Conservation (phyloP, 53 echinoderm and acorn worm genomes). For the Echinarachnius parma region DNA sequence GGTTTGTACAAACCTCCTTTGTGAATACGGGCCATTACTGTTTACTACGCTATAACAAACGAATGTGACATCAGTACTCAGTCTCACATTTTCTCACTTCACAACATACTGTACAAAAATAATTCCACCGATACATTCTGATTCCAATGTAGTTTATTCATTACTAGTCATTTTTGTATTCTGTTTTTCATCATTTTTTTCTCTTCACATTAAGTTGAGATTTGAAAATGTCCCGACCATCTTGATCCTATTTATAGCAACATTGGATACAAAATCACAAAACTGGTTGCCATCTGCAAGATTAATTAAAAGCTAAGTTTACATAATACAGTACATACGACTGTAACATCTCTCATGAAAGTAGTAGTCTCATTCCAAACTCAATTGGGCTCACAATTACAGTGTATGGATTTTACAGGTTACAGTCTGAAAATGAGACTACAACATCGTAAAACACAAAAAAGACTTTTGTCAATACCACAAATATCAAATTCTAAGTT, state of each 20-base stretch:
- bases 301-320: conserved; percentile 50
- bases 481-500: conserved; percentile 49
- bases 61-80: no score
- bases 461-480: conserved; percentile 34
- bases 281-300: conserved; percentile 49
- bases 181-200: conserved; percentile 17
- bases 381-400: conserved; percentile 46
- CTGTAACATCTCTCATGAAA: conserved; percentile 35
- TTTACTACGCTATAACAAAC: no score
- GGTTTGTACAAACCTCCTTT: no score
- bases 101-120: no score
- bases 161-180: conserved; percentile 41
- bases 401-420: conserved; percentile 44
- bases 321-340: conserved; percentile 48
- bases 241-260: conserved; percentile 39
- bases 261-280: conserved; percentile 53
- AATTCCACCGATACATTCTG: conserved; percentile 7
- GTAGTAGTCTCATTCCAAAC: conserved; percentile 30
- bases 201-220: conserved; percentile 28
- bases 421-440: conserved; percentile 50
- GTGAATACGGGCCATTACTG: no score
- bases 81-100: no score
- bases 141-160: conserved; percentile 53
- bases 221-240: conserved; percentile 41
- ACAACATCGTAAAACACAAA: conserved; percentile 52